These are phyloP conservation scores for Pristionchus pacificus DNA, from an alignment of 1,140 invertebrate genomes.

Conservation along the genomic window DNA sequence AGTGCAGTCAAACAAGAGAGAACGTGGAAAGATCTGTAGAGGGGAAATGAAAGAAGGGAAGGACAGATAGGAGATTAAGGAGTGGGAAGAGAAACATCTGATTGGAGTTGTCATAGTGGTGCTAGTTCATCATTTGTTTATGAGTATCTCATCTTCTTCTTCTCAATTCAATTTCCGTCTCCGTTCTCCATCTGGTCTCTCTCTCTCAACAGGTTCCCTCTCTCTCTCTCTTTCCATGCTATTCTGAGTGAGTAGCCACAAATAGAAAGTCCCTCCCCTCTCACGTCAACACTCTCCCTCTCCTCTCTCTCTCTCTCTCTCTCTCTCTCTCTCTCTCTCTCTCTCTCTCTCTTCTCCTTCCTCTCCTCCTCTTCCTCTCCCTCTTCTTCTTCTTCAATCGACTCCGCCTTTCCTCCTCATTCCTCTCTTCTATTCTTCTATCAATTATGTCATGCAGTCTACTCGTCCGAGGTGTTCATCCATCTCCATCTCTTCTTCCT, in stretches of 20 bases:
- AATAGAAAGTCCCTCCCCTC: too few relatives aligned
- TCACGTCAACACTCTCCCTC: not conserved
- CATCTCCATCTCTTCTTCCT: not conserved
- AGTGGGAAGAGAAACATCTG: not conserved
- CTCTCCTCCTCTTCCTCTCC: constrained; percentile 2
- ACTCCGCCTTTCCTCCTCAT: not conserved
- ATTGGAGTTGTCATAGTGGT: not conserved
- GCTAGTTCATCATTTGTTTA: constrained; percentile 1
- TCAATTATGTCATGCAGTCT: constrained; percentile 1
- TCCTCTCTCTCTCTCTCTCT: constrained; percentile 1
- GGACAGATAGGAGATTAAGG: not conserved
- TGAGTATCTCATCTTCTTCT: not conserved
- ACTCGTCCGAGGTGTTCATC: constrained; percentile 1
- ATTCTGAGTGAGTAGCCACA: not conserved
- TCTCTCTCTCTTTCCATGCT: constrained; percentile 1
- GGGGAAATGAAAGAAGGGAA: not conserved
- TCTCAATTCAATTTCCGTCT: not conserved
- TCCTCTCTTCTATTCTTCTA: constrained; percentile 10
- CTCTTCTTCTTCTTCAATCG: not conserved
- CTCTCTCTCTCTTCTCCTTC: not conserved
- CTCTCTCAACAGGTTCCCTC: not conserved
- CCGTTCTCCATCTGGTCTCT: not conserved
- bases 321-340: not conserved
- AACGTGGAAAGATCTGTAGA: constrained; percentile 4
- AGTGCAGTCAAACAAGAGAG: not conserved